A percentile compares a stretch with the other conserved stretches of the same genome.
Evolutionary conservation across 2,888 invertebrate genomes (phyloP).

Genomic region (Scaptomyza flava): DNA sequence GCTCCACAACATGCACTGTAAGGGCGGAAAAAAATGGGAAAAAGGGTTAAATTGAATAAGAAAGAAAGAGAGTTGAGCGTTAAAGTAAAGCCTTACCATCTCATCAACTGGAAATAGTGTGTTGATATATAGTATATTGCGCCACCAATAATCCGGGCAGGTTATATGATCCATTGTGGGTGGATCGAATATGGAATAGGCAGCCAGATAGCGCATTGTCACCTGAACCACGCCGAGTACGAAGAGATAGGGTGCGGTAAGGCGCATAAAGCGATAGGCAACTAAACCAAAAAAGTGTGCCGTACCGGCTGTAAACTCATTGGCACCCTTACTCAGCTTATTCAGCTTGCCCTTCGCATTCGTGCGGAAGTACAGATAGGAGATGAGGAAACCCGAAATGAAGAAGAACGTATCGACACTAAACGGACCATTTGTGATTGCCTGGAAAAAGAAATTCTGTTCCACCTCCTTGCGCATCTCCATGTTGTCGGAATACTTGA

Average conservation of each 20-base stretch:
- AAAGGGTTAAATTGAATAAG: background rate
- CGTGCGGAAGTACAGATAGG: conserved; percentile 93
- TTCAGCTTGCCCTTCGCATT: conserved; percentile 90
- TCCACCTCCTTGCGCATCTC: conserved; percentile 89
- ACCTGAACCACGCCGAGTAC: conserved; percentile 93
- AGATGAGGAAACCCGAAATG: conserved; percentile 92
- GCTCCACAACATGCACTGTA: conserved; percentile 95
- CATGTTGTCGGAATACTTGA: conserved; percentile 94
- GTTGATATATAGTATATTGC: conserved; percentile 93
- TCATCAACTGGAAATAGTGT: conserved; percentile 93
- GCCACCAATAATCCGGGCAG: conserved; percentile 95
- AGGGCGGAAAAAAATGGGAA: background rate
- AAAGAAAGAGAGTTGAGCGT: background rate
- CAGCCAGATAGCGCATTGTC: conserved; percentile 93
- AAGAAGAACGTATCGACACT: conserved; percentile 94
- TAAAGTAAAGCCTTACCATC: conserved; percentile 87
- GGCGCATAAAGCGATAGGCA: conserved; percentile 90
- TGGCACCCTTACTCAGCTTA: conserved; percentile 87
- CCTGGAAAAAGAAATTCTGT: conserved; percentile 91
- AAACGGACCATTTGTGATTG: conserved; percentile 91
- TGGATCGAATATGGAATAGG: conserved; percentile 93
- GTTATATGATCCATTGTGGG: conserved; percentile 92
- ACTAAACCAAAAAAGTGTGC: conserved; percentile 91
- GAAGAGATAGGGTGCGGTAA: conserved; percentile 93
- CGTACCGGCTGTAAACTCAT: conserved; percentile 87